phyloP scores from a whole-genome alignment of 2,797 vertebrate species.

The Erithacus rubecula region DNA sequence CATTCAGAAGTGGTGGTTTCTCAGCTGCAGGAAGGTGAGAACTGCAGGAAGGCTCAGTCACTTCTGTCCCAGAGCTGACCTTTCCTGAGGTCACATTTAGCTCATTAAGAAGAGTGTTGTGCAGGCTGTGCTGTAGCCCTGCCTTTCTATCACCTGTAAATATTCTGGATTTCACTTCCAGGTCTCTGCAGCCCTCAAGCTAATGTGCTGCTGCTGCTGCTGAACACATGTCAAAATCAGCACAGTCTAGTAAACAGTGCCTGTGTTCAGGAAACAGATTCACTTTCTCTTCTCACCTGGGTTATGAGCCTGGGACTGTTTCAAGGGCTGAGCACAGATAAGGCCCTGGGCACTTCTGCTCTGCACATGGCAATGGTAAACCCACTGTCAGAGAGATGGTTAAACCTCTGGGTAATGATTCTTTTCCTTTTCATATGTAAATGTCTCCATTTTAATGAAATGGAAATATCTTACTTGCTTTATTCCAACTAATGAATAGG shows the following conservation, averaged over 20 bases:
- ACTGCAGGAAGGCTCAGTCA: neutral
- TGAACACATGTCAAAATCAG: neutral
- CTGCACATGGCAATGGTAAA: neutral
- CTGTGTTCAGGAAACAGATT: neutral
- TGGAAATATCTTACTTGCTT: neutral
- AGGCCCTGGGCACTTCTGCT: neutral
- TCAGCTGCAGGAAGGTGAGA: conserved; percentile 10
- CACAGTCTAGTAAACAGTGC: neutral
- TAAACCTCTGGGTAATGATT: neutral
- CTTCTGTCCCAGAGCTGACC: neutral
- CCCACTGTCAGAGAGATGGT: neutral
- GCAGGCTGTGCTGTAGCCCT: neutral
- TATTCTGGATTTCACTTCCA: neutral
- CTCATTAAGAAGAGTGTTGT: neutral
- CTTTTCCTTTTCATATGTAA: neutral
- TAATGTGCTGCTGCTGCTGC: neutral
- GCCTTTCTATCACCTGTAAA: neutral
- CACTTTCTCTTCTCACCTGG: neutral
- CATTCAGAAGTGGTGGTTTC: conserved; percentile 19
- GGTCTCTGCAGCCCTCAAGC: neutral
- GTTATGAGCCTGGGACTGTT: neutral
- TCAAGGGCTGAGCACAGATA: neutral
- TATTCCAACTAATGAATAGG: neutral
- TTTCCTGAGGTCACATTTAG: conserved; percentile 17
- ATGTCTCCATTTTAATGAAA: neutral